Base-by-base conservation (phyloP, 1,140 invertebrate genomes). In the Drosophila tani region DNA sequence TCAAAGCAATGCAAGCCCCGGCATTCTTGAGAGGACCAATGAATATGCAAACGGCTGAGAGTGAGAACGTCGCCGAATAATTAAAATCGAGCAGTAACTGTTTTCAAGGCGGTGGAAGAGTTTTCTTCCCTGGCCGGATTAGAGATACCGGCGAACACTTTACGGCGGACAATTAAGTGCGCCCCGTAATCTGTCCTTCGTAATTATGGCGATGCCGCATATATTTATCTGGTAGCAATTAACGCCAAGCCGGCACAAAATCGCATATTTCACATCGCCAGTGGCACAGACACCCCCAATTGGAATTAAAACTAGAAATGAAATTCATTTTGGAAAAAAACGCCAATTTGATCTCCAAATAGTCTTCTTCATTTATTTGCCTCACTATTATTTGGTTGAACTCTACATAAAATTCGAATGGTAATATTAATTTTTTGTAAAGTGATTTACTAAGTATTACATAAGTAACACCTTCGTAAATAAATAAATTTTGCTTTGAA, bases 181-280 rank as follows among this genome's bases (percentile, higher is more conserved):
- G 71, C 35, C 53, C 66, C 85, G 76, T 87, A 87, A 87, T 87
- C 84, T 88, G 84, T 87, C 81, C 80, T 81, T 84, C 85, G 84
- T 90, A 87, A 87, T 87, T 87, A 88, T 87, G 85, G 84, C 85
- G 81, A 75, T 75, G 67, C 81, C 73, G 81, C 70, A 70, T 75
- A 63, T 88, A 87, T 87, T 87, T 87, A 87, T 87, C 84, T 87
- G 68, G 53, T 56, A 69, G 84, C 84, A 87, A 87, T 87, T 87
- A 87, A 82, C 84, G 85, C 77, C 57, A 58, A 65, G 83, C 65
- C 63, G 45, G 50, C 17, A 19, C 45, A 17, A 38, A 70, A 43
- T 81, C 77, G 58, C 81, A 90, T 87, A 88, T 87, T 84, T 87
- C 77, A 87, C 82, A 79, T 29, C 32, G 65, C 71, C 35, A 56